Percentiles rank a stretch among this genome's conserved stretches.
phyloP scores from a whole-genome alignment of 2,113 vertebrate genomes.

The Indicator indicator region DNA sequence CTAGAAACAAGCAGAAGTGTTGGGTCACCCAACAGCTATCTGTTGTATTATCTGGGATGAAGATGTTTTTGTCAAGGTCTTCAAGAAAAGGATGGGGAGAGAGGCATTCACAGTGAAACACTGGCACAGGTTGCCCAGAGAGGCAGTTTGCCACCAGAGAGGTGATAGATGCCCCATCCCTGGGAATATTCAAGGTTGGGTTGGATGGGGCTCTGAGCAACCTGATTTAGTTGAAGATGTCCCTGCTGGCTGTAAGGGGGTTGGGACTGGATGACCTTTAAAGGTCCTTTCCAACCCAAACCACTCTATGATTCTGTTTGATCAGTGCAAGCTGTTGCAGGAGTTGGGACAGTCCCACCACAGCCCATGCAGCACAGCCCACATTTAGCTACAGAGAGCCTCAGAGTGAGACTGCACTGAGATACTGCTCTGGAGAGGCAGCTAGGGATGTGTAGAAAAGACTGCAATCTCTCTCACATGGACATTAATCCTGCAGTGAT shows the following conservation, averaged over 20 bases:
- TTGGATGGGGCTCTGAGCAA: not conserved
- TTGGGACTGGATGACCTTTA: not conserved
- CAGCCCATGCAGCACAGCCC: not conserved
- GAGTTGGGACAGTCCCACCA: not conserved
- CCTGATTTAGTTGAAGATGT: not conserved
- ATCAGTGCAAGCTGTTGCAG: not conserved
- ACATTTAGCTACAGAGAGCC: not conserved
- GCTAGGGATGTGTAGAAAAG: accelerated
- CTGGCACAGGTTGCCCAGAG: not conserved
- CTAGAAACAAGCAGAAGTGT: not conserved
- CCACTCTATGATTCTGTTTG: not conserved
- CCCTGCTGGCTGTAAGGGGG: not conserved
- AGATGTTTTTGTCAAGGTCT: not conserved
- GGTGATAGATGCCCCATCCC: not conserved
- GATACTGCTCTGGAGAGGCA: not conserved
- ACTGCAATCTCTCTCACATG: not conserved
- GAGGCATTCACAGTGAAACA: not conserved
- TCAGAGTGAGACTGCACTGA: not conserved
- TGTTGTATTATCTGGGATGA: not conserved
- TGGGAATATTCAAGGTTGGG: not conserved
- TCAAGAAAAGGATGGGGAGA: not conserved
- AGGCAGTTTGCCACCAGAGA: not conserved
- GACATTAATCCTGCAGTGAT: not conserved
- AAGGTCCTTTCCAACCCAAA: not conserved
- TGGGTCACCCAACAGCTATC: not conserved